Percentiles rank a stretch among this genome's conserved stretches.
Evolutionary conservation across 2,888 invertebrate species (phyloP).

Genomic region (Trachelus troglodyta): DNA sequence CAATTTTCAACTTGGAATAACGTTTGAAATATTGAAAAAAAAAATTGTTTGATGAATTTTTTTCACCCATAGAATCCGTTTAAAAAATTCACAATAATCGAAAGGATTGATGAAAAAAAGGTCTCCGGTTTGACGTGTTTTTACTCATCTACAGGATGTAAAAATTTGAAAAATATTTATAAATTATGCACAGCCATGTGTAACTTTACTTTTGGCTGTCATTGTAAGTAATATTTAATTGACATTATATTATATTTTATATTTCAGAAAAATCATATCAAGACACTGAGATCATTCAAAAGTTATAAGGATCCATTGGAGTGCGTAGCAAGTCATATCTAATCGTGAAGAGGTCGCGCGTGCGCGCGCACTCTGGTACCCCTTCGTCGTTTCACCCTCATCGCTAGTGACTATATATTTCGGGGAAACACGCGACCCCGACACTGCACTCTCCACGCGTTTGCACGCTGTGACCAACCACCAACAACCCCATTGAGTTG

Average conservation of each 20-base stretch:
- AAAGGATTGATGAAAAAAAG: no score
- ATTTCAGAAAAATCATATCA: no score
- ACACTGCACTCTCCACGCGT: slow-evolving; percentile 39
- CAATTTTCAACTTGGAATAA: no score
- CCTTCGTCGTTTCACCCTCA: slow-evolving; percentile 18
- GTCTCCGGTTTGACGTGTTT: no score
- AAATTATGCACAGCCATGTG: not conserved
- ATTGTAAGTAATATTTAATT: no score
- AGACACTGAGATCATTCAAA: slow-evolving; percentile 3
- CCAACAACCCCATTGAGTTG: not conserved
- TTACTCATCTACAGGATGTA: not conserved
- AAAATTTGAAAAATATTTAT: not conserved
- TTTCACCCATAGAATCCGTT: no score
- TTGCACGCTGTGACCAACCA: slow-evolving; percentile 25
- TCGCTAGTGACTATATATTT: slow-evolving; percentile 48
- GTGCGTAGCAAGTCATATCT: slow-evolving; percentile 18
- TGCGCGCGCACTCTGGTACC: slow-evolving; percentile 29
- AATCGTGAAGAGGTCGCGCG: slow-evolving; percentile 12
- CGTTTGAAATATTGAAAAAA: no score
- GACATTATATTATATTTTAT: no score
- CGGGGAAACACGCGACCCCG: slow-evolving; percentile 41
- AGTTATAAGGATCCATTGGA: slow-evolving; percentile 10
- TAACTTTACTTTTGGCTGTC: not conserved
- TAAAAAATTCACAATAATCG: no score
- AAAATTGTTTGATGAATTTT: no score